Evolutionary conservation across 2,888 invertebrate genomes (phyloP), one percentile per base, ranked within the genome.

Genomic region (Apotomis capreana): DNA sequence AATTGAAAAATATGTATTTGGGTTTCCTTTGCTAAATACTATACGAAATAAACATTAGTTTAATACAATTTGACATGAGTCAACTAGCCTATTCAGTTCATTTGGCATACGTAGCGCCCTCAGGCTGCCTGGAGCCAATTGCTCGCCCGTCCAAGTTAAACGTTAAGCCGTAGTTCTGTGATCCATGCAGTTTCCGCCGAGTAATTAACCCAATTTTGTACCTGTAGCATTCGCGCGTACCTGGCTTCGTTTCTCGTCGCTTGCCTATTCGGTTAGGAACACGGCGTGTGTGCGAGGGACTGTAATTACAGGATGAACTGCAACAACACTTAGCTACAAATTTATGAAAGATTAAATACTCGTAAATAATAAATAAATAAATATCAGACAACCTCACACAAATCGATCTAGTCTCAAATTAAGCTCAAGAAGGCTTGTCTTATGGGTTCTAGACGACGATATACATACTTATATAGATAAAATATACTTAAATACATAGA

Each of bases 141-240:
- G 3, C 57, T 58, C 58, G 37, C 58, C 37, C 58, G 12, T n/a
- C 6, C 58, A 37, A 58, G 58, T 57, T 26, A 36, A 4, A 10
- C 49, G 49, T 13, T 15, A 3, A 5, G 13, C 52, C 36, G 52
- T 63, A 46, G 57, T 57, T 57, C 57, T 44, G 55, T 57, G 55
- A 65, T 65, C 55, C 65, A 46, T 57, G n/a, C 46, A 6, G 46
- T 44, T 55, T 44, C 64, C 54, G 64, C 13, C 54, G 6, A 26
- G 8, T 46, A 57, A 65, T 65, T 65, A 57, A 57, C 65, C 65
- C 55, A 65, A 26, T 65, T 49, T 65, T 37, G 37, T 46, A 57
- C 65, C 55, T 57, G 46, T 57, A 57, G 55, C 55, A 6, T 40
- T 57, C n/a, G 15, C 37, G n/a, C 49, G 49, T 49, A 49, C 49